These are phyloP conservation scores for Varecia variegata DNA, from an alignment of 2,797 vertebrate species.

Conservation along the genomic window DNA sequence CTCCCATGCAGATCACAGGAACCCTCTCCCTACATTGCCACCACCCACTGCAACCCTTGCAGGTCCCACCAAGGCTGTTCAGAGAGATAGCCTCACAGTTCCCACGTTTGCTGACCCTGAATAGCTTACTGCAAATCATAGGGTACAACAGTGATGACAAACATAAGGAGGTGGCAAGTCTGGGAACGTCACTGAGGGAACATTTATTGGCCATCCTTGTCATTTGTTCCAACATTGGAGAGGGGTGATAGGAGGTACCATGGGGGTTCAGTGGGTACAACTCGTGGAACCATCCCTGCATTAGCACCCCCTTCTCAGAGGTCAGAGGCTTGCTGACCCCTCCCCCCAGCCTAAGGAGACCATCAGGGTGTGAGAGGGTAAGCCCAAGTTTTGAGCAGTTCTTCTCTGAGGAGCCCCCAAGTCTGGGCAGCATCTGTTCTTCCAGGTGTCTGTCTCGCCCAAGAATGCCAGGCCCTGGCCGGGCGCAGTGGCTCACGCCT, in stretches of 20 bases:
- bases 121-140: not conserved
- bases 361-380: not conserved
- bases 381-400: not conserved
- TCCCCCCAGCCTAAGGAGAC: not conserved
- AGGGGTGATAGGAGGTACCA: not conserved
- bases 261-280: not conserved
- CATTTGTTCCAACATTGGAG: not conserved
- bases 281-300: not conserved
- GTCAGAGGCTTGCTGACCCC: not conserved
- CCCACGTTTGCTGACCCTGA: not conserved
- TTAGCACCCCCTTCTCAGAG: not conserved
- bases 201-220: not conserved
- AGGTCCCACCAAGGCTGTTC: not conserved
- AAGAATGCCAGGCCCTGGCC: not conserved
- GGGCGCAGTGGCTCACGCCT: too few species aligned
- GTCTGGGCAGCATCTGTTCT: not conserved
- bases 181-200: not conserved
- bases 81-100: not conserved
- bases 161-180: not conserved
- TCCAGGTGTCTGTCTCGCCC: too few species aligned
- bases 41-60: not conserved
- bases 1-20: not conserved
- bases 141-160: too few species aligned
- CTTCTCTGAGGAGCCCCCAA: not conserved
- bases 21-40: not conserved